Evolutionary conservation across 92 coral and sea anemone genomes (phyloP).

Genomic region (Chrysogorgia sp.): DNA sequence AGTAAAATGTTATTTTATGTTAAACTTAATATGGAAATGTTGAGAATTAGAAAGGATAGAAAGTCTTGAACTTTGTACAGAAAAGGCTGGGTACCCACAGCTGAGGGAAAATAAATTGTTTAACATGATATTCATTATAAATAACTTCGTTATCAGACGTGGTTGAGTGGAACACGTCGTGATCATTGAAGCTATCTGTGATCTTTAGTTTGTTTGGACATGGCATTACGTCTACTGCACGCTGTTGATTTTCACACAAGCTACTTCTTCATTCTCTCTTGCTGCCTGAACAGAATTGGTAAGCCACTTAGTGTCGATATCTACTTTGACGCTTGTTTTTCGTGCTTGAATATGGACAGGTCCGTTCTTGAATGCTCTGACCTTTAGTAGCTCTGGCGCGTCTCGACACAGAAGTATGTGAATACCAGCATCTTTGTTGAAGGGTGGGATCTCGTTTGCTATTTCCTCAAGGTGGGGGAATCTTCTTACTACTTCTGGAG

Average conservation of each 20-base stretch:
- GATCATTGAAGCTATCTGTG: not conserved
- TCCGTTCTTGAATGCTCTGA: conserved; percentile 62
- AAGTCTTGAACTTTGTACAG: too few relatives aligned
- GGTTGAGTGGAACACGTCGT: conserved; percentile 42
- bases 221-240: conserved; percentile 22
- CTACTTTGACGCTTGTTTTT: not conserved
- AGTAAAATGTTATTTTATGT: too few relatives aligned
- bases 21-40: too few relatives aligned
- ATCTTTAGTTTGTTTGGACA: conserved; percentile 28
- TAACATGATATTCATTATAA: too few relatives aligned
- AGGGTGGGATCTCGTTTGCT: conserved; percentile 56
- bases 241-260: conserved; percentile 12
- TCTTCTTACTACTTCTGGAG: conserved; percentile 50
- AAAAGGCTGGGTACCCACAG: too few relatives aligned
- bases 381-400: conserved; percentile 58
- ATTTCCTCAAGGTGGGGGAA: conserved; percentile 52
- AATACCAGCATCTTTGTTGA: conserved; percentile 38
- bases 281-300: not conserved
- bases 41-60: too few relatives aligned
- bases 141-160: too few relatives aligned
- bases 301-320: not conserved
- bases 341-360: conserved; percentile 49
- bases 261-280: not conserved
- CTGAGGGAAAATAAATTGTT: too few relatives aligned
- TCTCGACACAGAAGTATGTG: conserved; percentile 60